phyloP scores from a whole-genome alignment of 2,888 invertebrate species.

The Heliconius cydno region DNA sequence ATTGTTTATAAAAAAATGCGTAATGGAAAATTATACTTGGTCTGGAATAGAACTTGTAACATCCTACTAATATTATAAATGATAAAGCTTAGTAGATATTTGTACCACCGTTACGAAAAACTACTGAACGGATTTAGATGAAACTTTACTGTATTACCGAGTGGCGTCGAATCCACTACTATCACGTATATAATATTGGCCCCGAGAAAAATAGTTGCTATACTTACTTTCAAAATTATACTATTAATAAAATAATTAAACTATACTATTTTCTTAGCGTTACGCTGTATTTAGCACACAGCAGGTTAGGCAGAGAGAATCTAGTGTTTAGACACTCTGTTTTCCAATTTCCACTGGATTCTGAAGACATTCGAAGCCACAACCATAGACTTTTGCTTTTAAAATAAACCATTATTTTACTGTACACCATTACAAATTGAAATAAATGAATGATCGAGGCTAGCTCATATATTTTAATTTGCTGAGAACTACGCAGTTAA shows the following conservation, averaged over 20 bases:
- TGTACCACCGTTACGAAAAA: neutral
- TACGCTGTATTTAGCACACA: no score
- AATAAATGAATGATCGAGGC: conserved; percentile 15
- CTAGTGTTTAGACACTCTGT: no score
- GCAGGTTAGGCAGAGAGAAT: no score
- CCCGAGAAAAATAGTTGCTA: no score
- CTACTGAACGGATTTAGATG: no score
- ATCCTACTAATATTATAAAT: neutral
- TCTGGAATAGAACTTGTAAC: neutral
- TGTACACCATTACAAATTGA: neutral
- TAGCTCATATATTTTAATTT: conserved; percentile 24
- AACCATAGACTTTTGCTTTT: neutral
- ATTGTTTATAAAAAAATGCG: neutral
- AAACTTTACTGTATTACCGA: no score
- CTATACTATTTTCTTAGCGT: no score
- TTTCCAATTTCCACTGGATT: no score
- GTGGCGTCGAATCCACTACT: no score
- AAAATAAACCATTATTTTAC: neutral
- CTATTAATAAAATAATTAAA: no score
- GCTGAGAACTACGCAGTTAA: conserved; percentile 7
- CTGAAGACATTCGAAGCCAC: neutral
- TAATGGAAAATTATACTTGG: neutral
- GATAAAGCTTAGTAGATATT: neutral
- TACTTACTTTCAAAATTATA: no score
- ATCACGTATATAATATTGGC: no score